A percentile compares a stretch with the other conserved stretches of the same genome.
Conservation (phyloP, 2,888 invertebrate species). For the Cerceris ruficornis region DNA sequence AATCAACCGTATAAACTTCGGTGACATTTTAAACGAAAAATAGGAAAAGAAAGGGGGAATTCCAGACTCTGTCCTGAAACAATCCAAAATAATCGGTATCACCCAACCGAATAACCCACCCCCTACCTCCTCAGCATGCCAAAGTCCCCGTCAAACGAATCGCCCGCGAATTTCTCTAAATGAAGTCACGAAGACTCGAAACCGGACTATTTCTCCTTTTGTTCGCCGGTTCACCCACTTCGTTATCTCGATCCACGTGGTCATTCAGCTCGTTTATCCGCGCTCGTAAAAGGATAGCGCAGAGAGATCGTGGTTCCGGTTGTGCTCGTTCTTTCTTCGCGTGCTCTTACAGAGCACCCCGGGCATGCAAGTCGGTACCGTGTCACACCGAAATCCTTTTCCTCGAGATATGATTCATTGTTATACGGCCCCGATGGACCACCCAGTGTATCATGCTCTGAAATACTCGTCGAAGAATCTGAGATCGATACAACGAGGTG, state of each 20-base stretch:
- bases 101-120: not conserved
- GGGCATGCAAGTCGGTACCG: conserved; percentile 49
- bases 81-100: not conserved
- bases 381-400: conserved; percentile 71
- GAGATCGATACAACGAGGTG: conserved; percentile 75
- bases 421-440: conserved; percentile 72
- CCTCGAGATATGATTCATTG: conserved; percentile 76
- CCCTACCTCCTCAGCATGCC: not conserved
- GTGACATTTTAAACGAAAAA: too few relatives aligned
- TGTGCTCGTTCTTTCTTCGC: conserved; percentile 48
- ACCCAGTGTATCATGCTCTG: conserved; percentile 77
- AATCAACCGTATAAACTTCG: too few relatives aligned
- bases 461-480: conserved; percentile 73
- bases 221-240: conserved; percentile 37
- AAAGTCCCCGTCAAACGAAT: not conserved
- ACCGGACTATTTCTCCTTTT: conserved; percentile 22
- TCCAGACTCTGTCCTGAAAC: too few relatives aligned
- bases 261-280: conserved; percentile 54
- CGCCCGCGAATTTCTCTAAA: not conserved
- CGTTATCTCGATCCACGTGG: conserved; percentile 46
- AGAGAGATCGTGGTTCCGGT: conserved; percentile 58
- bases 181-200: conserved; percentile 18
- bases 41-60: too few relatives aligned
- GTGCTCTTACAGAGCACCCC: conserved; percentile 38
- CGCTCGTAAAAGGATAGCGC: conserved; percentile 48